These are phyloP conservation scores for Drymonia ruficornis DNA, from an alignment of 2,888 invertebrate genomes.

Conservation along the genomic window DNA sequence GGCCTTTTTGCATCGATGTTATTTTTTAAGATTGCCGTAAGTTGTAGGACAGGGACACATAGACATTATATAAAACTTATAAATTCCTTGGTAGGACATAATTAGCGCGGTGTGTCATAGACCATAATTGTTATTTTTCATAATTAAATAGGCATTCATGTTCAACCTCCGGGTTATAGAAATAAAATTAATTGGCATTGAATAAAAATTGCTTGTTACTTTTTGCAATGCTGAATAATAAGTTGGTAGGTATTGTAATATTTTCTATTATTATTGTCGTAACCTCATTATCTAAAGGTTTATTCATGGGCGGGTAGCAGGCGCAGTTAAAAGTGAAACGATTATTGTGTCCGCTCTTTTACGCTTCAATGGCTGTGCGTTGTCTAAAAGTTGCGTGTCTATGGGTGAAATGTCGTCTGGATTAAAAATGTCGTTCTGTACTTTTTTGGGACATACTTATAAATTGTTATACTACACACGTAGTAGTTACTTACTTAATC, in stretches of 20 bases:
- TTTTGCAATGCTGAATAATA: constrained; percentile 1
- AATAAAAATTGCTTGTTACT: constrained; percentile 1
- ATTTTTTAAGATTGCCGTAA: not conserved
- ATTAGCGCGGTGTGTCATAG: not conserved
- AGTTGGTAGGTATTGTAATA: constrained; percentile 3
- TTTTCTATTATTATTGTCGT: constrained; percentile 4
- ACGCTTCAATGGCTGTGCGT: constrained; percentile 2
- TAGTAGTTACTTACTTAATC: no score
- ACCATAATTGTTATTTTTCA: not conserved
- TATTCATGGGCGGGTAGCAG: not conserved
- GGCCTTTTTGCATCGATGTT: not conserved
- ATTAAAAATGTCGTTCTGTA: no score
- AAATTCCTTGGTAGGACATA: not conserved
- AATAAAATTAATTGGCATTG: constrained; percentile 4
- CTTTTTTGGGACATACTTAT: no score
- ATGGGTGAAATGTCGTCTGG: not conserved
- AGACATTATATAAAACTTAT: no score
- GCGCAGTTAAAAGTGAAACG: not conserved
- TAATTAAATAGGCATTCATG: constrained; percentile 6
- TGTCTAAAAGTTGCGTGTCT: not conserved
- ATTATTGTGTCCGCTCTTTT: not conserved
- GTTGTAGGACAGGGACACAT: not conserved
- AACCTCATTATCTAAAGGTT: not conserved
- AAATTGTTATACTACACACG: no score
- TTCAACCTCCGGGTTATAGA: constrained; percentile 3